These are phyloP conservation scores for Galagoides demidoff DNA, from an alignment of 2,797 vertebrate genomes.

Conservation along the genomic window DNA sequence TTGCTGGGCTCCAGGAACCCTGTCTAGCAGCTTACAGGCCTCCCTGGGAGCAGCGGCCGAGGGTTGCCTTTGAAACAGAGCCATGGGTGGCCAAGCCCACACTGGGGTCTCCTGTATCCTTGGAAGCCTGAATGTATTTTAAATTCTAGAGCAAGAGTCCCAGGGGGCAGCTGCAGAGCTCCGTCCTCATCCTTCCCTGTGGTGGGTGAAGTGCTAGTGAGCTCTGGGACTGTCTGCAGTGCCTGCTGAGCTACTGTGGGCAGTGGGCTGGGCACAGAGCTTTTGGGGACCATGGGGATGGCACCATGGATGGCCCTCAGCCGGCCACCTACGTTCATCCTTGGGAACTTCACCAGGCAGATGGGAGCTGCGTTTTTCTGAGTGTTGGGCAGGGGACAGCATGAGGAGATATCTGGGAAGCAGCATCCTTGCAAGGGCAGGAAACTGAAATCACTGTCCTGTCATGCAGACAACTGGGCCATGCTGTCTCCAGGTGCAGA, in stretches of 20 bases:
- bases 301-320: too few species aligned
- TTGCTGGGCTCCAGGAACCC: not conserved
- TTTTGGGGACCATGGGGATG: too few species aligned
- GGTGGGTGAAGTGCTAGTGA: too few species aligned
- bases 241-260: not conserved
- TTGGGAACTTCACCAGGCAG: too few species aligned
- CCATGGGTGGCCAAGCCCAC: not conserved
- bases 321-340: too few species aligned
- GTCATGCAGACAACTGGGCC: accelerated
- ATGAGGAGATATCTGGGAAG: not conserved
- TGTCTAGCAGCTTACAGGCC: accelerated
- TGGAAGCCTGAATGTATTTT: not conserved
- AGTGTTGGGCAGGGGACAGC: not conserved
- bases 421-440: not conserved
- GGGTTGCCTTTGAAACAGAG: not conserved
- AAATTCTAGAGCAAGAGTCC: not conserved
- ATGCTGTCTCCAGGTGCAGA: not conserved
- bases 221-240: not conserved
- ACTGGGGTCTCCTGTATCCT: not conserved
- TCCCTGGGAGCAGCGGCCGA: not conserved
- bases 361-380: too few species aligned
- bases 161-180: not conserved
- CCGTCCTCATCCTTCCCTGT: too few species aligned
- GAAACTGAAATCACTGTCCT: not conserved
- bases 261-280: too few species aligned